These are phyloP conservation scores for Lasiommata megera DNA, from an alignment of 2,888 invertebrate genomes.

Conservation along the genomic window DNA sequence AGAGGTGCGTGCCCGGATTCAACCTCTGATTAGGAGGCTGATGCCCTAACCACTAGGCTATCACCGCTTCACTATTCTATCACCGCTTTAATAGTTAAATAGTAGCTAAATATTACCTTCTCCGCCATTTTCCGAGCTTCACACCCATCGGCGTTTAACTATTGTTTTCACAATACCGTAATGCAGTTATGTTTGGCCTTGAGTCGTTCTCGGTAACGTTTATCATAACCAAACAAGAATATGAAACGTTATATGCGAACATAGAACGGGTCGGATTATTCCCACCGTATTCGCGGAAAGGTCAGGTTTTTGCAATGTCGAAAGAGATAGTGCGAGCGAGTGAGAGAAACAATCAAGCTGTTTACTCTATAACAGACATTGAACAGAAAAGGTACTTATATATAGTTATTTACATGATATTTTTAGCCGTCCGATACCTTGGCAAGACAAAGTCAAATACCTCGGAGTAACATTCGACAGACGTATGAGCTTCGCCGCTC, in stretches of 20 bases:
- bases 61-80: too few relatives aligned
- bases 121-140: slow-evolving; percentile 4
- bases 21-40: too few relatives aligned
- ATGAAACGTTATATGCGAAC: background rate
- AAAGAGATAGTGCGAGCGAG: background rate
- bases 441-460: too few relatives aligned
- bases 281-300: background rate
- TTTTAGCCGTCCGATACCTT: too few relatives aligned
- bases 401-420: too few relatives aligned
- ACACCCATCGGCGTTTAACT: slow-evolving; percentile 13
- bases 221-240: slow-evolving; percentile 1
- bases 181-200: slow-evolving; percentile 54
- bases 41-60: too few relatives aligned
- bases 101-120: background rate
- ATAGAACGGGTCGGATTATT: background rate
- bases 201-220: slow-evolving; percentile 47
- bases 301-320: background rate
- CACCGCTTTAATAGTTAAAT: too few relatives aligned
- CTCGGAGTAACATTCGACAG: too few relatives aligned
- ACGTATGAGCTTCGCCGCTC: too few relatives aligned
- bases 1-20: too few relatives aligned
- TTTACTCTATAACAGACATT: background rate
- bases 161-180: slow-evolving; percentile 23
- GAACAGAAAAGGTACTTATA: too few relatives aligned
- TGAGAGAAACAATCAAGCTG: background rate